These are phyloP conservation scores for Protophormia terraenovae DNA, from an alignment of 2,888 invertebrate genomes.

Conservation along the genomic window DNA sequence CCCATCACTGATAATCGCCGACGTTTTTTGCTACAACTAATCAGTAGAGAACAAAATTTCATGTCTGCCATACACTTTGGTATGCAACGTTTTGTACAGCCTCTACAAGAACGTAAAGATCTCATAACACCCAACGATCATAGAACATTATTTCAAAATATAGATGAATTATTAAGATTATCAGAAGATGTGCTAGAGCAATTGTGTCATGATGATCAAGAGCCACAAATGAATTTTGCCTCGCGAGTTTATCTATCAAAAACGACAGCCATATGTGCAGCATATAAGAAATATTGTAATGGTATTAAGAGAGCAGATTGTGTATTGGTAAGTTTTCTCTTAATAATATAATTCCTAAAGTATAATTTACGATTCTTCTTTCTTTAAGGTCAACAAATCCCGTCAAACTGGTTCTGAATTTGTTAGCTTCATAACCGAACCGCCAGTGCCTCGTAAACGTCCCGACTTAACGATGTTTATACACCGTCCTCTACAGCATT, in stretches of 20 bases:
- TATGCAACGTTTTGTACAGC: slow-evolving; percentile 88
- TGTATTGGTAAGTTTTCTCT: slow-evolving; percentile 84
- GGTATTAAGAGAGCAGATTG: slow-evolving; percentile 93
- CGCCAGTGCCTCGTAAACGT: slow-evolving; percentile 89
- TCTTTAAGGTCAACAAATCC: slow-evolving; percentile 85
- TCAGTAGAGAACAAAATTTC: slow-evolving; percentile 90
- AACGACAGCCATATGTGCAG: slow-evolving; percentile 87
- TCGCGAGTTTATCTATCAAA: slow-evolving; percentile 88
- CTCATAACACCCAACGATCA: slow-evolving; percentile 89
- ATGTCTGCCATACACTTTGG: slow-evolving; percentile 90
- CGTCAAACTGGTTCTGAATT: slow-evolving; percentile 90
- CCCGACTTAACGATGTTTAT: slow-evolving; percentile 93
- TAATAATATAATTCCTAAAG: not conserved
- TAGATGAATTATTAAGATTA: slow-evolving; percentile 89
- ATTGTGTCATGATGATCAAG: slow-evolving; percentile 88
- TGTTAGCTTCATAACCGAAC: slow-evolving; percentile 89
- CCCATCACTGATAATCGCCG: slow-evolving; percentile 83
- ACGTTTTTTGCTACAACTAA: slow-evolving; percentile 88
- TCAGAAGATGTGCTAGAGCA: slow-evolving; percentile 92
- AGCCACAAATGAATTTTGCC: slow-evolving; percentile 85
- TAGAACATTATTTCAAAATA: slow-evolving; percentile 91
- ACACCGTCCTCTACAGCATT: slow-evolving; percentile 92
- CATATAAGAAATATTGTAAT: slow-evolving; percentile 91
- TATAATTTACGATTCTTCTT: not conserved
- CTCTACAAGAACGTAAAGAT: slow-evolving; percentile 88